Evolutionary conservation across 2,113 vertebrate species (phyloP).

Genomic region (Lonchura striata): DNA sequence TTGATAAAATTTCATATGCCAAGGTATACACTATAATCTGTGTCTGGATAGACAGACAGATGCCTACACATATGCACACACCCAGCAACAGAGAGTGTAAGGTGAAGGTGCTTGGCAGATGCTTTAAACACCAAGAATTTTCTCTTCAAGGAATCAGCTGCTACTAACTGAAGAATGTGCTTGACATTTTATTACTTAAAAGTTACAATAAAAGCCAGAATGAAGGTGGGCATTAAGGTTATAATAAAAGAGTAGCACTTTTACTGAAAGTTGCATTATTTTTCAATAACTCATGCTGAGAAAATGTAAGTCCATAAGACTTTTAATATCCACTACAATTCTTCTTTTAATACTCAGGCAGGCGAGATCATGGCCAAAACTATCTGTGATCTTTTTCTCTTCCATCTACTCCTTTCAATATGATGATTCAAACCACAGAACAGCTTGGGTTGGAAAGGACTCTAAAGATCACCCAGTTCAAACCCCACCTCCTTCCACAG

Average conservation of each 20-base stretch:
- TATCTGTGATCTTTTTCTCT: not conserved
- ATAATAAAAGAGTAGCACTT: not conserved
- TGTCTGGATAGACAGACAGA: not conserved
- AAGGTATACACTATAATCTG: not conserved
- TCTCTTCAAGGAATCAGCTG: not conserved
- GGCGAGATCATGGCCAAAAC: not conserved
- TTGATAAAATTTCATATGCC: not conserved
- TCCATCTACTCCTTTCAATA: not conserved
- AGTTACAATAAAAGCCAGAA: not conserved
- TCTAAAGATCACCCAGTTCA: not conserved
- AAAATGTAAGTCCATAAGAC: not conserved
- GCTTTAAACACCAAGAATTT: not conserved
- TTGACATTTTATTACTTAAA: not conserved
- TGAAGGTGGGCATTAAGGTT: not conserved
- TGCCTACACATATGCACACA: not conserved
- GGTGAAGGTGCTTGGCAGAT: not conserved
- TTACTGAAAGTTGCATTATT: not conserved
- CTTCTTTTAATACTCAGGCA: not conserved
- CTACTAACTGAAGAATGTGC: not conserved
- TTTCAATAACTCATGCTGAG: not conserved
- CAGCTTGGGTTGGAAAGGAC: not conserved
- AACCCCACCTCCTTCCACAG: not conserved
- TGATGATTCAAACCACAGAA: not conserved
- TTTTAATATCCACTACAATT: not conserved
- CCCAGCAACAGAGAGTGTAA: not conserved